A percentile compares a stretch with the other conserved stretches of the same genome.
These are phyloP conservation scores for Rhodinocichla rosea DNA, from an alignment of 2,113 vertebrate species.

Conservation along the genomic window DNA sequence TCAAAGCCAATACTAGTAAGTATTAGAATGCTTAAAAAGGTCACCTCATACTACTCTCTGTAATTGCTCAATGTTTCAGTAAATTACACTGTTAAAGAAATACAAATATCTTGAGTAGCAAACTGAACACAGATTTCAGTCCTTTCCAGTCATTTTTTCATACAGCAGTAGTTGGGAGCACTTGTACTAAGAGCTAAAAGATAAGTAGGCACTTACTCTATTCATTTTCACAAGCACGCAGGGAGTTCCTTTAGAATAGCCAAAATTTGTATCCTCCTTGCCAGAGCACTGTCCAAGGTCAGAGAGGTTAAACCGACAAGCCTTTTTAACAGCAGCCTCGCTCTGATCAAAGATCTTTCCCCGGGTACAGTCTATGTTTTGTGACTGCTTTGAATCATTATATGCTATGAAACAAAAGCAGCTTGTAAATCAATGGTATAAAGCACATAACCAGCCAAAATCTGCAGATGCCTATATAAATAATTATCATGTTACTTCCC, in stretches of 20 bases:
- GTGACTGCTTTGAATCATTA: conserved; percentile 79
- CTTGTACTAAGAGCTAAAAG: background rate
- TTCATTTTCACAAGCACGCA: conserved; percentile 96
- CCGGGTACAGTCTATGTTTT: conserved; percentile 71
- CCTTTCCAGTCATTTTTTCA: background rate
- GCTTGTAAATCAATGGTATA: background rate
- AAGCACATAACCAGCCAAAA: background rate
- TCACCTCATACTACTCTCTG: background rate
- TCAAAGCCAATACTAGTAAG: background rate
- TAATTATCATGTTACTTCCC: background rate
- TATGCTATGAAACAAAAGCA: conserved; percentile 78
- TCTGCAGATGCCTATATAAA: background rate
- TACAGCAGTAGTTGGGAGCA: background rate
- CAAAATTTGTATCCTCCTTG: conserved; percentile 78
- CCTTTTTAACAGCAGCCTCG: conserved; percentile 69
- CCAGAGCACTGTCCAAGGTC: conserved; percentile 84
- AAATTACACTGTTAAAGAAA: background rate
- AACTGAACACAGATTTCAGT: background rate
- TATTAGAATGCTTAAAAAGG: background rate
- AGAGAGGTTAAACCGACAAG: conserved; percentile 83
- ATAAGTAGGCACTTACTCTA: conserved; percentile 79
- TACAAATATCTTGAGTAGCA: background rate
- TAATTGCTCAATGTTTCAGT: background rate
- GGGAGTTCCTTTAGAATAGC: conserved; percentile 85
- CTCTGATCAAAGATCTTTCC: conserved; percentile 77